Evolutionary conservation across 2,797 vertebrate species (phyloP).

Genomic region (Erethizon dorsatum): DNA sequence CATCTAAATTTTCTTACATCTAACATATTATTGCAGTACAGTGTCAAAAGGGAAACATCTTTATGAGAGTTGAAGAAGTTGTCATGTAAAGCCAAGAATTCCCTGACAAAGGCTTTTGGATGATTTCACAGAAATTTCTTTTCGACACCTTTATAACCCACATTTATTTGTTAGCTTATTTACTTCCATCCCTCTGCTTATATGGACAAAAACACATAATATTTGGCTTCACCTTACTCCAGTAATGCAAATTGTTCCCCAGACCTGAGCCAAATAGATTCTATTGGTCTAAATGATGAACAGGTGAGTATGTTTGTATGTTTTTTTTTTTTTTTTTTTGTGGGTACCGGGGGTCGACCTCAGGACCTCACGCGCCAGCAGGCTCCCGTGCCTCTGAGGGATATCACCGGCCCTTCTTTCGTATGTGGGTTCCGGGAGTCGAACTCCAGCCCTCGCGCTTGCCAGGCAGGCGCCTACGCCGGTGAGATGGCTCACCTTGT

Average conservation of each 20-base stretch:
- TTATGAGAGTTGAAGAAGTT: slow-evolving; percentile 21
- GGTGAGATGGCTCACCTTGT: no score
- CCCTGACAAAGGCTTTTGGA: not conserved
- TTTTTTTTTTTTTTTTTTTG: not conserved
- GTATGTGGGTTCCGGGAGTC: no score
- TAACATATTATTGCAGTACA: not conserved
- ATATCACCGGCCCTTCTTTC: no score
- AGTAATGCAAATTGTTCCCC: not conserved
- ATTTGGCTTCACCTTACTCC: not conserved
- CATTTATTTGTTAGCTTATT: slow-evolving; percentile 34
- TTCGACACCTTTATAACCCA: not conserved
- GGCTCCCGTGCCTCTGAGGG: no score
- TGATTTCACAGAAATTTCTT: not conserved
- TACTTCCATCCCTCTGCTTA: not conserved
- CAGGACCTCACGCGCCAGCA: no score
- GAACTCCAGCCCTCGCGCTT: no score
- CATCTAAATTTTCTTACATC: not conserved
- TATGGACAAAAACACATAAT: not conserved
- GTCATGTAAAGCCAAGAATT: not conserved
- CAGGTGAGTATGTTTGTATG: not conserved
- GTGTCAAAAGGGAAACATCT: not conserved
- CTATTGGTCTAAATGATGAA: not conserved
- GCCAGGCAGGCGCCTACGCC: no score
- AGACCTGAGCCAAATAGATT: not conserved
- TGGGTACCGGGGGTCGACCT: no score